A percentile compares a stretch with the other conserved stretches of the same genome.
Evolutionary conservation across 1,140 invertebrate species (phyloP).

Genomic region (Bacillus rossius): DNA sequence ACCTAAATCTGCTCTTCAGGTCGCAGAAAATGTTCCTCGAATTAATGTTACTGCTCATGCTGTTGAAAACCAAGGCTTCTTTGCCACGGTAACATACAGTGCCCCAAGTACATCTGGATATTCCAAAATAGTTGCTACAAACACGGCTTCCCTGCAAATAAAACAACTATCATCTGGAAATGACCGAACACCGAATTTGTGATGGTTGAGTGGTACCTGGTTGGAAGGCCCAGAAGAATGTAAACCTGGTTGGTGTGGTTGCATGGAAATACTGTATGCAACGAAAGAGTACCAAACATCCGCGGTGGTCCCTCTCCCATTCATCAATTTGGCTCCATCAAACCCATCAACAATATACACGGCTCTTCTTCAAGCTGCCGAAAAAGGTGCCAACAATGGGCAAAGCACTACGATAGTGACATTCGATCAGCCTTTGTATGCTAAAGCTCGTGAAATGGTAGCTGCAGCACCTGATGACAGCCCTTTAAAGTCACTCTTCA

Average conservation of each 20-base stretch:
- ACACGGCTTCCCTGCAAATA: neutral
- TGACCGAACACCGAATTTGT: neutral
- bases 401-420: conserved; percentile 27
- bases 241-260: conserved; percentile 30
- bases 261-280: conserved; percentile 9
- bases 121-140: neutral
- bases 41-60: neutral
- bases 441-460: conserved; percentile 25
- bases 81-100: neutral
- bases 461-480: conserved; percentile 21
- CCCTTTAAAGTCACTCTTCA: conserved; percentile 15
- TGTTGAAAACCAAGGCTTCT: neutral
- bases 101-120: neutral
- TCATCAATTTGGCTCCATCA: neutral
- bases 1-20: neutral
- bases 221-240: conserved; percentile 7
- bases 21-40: neutral
- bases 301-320: neutral
- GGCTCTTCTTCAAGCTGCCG: neutral
- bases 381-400: conserved; percentile 8
- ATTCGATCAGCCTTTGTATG: neutral
- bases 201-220: conserved; percentile 21
- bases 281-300: too few species aligned
- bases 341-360: neutral
- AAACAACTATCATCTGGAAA: neutral